These are phyloP conservation scores for Argyresthia albistria DNA, from an alignment of 2,888 invertebrate genomes.

Conservation along the genomic window DNA sequence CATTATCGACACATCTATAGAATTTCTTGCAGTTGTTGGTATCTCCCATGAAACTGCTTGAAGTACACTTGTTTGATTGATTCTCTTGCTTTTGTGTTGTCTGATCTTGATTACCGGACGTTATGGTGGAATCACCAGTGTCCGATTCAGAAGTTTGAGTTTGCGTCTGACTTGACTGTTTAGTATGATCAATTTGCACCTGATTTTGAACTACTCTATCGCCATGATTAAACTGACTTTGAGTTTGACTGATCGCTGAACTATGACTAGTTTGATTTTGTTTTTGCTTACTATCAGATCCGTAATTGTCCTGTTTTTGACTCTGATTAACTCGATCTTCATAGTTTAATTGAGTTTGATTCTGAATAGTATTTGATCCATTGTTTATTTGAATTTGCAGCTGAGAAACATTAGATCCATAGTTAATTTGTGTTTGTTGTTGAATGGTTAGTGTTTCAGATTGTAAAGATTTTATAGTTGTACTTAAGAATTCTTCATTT, in stretches of 20 bases:
- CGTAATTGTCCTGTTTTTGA: conserved; percentile 8
- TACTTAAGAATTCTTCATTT: neutral
- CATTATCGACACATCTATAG: conserved; percentile 75
- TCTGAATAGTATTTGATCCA: conserved; percentile 25
- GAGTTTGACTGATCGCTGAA: conserved; percentile 31
- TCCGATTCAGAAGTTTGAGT: conserved; percentile 22
- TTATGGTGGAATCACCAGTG: neutral
- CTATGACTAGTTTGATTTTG: conserved; percentile 33
- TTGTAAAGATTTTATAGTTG: conserved; percentile 3
- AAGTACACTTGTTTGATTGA: conserved; percentile 19
- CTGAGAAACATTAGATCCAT: conserved; percentile 29
- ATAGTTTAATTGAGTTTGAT: conserved; percentile 37
- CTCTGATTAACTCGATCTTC: conserved; percentile 19
- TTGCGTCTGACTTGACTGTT: conserved; percentile 34
- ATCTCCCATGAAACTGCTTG: conserved; percentile 75
- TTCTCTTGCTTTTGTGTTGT: conserved; percentile 7
- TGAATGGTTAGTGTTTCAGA: conserved; percentile 18
- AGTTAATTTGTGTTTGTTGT: conserved; percentile 30
- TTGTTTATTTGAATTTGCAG: conserved; percentile 34
- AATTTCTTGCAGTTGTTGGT: conserved; percentile 75
- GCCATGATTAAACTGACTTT: conserved; percentile 33
- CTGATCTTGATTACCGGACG: neutral
- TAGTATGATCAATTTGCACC: conserved; percentile 35
- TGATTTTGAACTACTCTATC: conserved; percentile 34
- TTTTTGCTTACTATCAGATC: conserved; percentile 22